Evolutionary conservation across 2,797 vertebrate genomes (phyloP).

Genomic region (Rhynchonycteris naso): DNA sequence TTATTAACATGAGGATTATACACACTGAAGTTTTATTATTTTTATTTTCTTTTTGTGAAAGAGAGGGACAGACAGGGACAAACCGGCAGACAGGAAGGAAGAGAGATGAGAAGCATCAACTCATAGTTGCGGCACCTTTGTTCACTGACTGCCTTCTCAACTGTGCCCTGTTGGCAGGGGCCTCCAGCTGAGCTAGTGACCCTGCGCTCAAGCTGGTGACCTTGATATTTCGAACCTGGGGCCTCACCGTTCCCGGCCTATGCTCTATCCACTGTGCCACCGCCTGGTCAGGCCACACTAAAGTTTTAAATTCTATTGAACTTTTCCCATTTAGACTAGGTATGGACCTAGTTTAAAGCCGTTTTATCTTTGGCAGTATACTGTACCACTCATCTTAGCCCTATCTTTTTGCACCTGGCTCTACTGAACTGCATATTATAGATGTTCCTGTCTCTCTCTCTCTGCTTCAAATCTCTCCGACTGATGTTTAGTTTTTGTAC

Average conservation of each 20-base stretch:
- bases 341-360: not conserved
- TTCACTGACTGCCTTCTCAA: too few species aligned
- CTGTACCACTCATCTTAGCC: not conserved
- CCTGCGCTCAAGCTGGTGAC: too few species aligned
- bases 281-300: not conserved
- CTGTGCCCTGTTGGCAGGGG: too few species aligned
- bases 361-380: not conserved
- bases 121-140: too few species aligned
- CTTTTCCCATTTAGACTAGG: conserved; percentile 31
- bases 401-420: not conserved
- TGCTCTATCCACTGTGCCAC: too few species aligned
- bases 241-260: too few species aligned
- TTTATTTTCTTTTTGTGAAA: too few species aligned
- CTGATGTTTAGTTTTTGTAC: conserved; percentile 14
- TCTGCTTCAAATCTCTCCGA: not conserved
- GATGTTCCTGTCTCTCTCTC: not conserved
- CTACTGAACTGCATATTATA: not conserved
- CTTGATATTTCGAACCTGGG: too few species aligned
- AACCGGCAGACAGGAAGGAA: too few species aligned
- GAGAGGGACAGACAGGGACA: too few species aligned
- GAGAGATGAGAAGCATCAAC: too few species aligned
- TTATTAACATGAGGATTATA: conserved; percentile 18
- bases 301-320: not conserved
- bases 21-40: not conserved
- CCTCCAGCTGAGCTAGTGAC: too few species aligned